Conservation (phyloP, 2,888 invertebrate species). For the Athripsodes cinereus region DNA sequence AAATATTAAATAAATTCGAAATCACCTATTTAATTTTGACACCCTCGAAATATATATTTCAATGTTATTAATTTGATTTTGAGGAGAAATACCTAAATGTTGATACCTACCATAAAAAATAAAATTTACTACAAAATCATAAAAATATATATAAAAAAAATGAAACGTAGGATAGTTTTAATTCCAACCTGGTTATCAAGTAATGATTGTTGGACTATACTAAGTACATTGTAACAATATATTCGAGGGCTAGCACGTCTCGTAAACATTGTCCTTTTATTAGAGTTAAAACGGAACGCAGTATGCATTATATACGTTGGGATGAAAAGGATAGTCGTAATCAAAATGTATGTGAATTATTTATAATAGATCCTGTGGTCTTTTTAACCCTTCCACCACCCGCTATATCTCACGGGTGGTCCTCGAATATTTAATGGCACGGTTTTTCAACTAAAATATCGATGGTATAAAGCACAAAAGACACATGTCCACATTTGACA, state of each 20-base stretch:
- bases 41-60: too few relatives aligned
- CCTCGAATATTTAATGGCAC: neutral
- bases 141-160: too few relatives aligned
- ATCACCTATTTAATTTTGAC: too few relatives aligned
- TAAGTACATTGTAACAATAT: neutral
- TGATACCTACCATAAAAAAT: too few relatives aligned
- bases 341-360: neutral
- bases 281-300: neutral
- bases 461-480: too few relatives aligned
- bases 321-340: neutral
- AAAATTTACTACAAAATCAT: too few relatives aligned
- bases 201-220: neutral
- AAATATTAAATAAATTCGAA: too few relatives aligned
- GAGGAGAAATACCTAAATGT: too few relatives aligned
- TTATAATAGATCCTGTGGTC: neutral
- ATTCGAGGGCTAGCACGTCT: neutral
- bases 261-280: neutral
- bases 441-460: neutral
- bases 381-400: neutral
- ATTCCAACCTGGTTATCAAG: neutral
- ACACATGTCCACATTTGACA: too few relatives aligned
- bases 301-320: neutral
- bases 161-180: too few relatives aligned
- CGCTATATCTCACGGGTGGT: conserved; percentile 1
- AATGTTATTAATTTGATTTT: too few relatives aligned